Percentiles rank a stretch among this genome's conserved stretches.
These are phyloP conservation scores for Meloe dianella DNA, from an alignment of 2,888 invertebrate genomes.

Conservation along the genomic window DNA sequence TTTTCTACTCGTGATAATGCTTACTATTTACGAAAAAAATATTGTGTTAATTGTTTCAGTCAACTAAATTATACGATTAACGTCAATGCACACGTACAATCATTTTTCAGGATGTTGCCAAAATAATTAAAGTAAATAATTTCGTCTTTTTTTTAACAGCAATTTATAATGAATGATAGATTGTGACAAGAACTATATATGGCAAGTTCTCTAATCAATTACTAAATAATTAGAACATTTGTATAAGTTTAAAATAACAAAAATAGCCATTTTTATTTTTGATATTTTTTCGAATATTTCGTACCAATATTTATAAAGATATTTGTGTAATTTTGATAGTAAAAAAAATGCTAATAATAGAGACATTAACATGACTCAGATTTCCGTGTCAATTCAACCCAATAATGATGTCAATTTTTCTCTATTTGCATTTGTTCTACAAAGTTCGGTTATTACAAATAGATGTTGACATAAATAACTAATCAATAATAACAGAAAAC, in stretches of 20 bases:
- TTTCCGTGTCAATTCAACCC: neutral
- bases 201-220: neutral
- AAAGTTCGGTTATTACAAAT: neutral
- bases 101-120: neutral
- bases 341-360: neutral
- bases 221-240: too few species aligned
- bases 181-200: neutral
- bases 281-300: neutral
- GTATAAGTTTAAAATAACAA: neutral
- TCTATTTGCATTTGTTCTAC: neutral
- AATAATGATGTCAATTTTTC: neutral
- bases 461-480: too few species aligned
- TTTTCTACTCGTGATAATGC: slow-evolving; percentile 26
- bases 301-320: neutral
- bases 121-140: slow-evolving; percentile 1
- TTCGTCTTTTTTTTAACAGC: slow-evolving; percentile 1
- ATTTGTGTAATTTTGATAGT: neutral
- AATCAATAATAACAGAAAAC: too few species aligned
- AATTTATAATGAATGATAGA: neutral
- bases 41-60: slow-evolving; percentile 22
- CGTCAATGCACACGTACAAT: slow-evolving; percentile 27
- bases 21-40: slow-evolving; percentile 26
- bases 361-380: neutral
- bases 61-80: slow-evolving; percentile 22
- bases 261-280: too few species aligned